phyloP scores from a whole-genome alignment of 1,140 invertebrate genomes.

The Drosophila watanabei region DNA sequence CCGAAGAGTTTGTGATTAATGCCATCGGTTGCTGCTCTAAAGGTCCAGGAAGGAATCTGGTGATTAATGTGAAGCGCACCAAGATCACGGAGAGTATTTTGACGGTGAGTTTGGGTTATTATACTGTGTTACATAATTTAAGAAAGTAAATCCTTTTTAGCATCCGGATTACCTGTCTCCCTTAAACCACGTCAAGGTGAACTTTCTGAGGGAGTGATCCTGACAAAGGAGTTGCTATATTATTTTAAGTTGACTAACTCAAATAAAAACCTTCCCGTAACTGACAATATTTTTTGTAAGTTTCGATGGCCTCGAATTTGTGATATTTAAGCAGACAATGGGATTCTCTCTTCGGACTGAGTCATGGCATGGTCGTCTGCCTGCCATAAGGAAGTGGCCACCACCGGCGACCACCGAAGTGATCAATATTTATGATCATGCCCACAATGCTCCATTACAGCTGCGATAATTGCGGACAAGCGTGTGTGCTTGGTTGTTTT shows the following conservation, averaged over 20 bases:
- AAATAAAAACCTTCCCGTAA: slow-evolving; percentile 18
- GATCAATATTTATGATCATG: slow-evolving; percentile 64
- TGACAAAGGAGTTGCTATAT: neutral
- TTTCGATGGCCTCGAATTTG: slow-evolving; percentile 4
- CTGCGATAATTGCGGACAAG: slow-evolving; percentile 59
- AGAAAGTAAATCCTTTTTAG: slow-evolving; percentile 8
- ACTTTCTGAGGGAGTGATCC: slow-evolving; percentile 31
- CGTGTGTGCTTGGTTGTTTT: slow-evolving; percentile 38
- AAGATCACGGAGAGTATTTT: slow-evolving; percentile 43
- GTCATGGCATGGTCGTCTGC: slow-evolving; percentile 30
- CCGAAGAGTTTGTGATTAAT: slow-evolving; percentile 63
- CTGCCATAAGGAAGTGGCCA: slow-evolving; percentile 60
- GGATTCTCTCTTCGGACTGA: slow-evolving; percentile 36
- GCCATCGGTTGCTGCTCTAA: slow-evolving; percentile 57
- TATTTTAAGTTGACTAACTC: slow-evolving; percentile 13
- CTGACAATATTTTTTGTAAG: neutral
- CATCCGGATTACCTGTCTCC: slow-evolving; percentile 57
- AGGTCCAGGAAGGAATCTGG: slow-evolving; percentile 18
- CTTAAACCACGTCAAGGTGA: slow-evolving; percentile 55
- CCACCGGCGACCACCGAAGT: slow-evolving; percentile 2
- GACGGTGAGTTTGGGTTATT: slow-evolving; percentile 12
- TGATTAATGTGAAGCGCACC: slow-evolving; percentile 49
- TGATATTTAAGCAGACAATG: slow-evolving; percentile 25
- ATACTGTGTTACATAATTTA: neutral
- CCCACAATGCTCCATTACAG: slow-evolving; percentile 69